A percentile compares a stretch with the other conserved stretches of the same genome.
Evolutionary conservation across 2,888 invertebrate genomes (phyloP).

Genomic region (Hyalella azteca): DNA sequence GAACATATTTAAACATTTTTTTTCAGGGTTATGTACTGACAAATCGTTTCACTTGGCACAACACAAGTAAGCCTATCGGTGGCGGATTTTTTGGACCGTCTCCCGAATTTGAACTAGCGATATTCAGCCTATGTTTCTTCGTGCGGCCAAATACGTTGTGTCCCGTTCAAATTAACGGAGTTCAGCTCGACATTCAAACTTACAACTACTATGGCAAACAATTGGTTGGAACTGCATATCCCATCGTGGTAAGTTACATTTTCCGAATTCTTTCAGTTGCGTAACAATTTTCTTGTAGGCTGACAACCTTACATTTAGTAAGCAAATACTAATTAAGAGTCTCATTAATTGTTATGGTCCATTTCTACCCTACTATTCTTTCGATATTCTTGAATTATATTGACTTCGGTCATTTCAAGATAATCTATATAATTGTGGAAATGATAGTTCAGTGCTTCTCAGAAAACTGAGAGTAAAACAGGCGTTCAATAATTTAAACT

Average conservation of each 20-base stretch:
- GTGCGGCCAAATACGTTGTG: slow-evolving; percentile 16
- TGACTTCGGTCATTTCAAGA: too few relatives aligned
- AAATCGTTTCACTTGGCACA: slow-evolving; percentile 27
- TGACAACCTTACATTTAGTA: too few relatives aligned
- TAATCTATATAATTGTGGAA: too few relatives aligned
- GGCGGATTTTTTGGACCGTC: slow-evolving; percentile 22
- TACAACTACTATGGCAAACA: slow-evolving; percentile 32
- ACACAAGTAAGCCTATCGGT: slow-evolving; percentile 13
- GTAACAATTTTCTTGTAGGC: too few relatives aligned
- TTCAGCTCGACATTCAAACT: slow-evolving; percentile 12
- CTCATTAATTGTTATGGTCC: too few relatives aligned
- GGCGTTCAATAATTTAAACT: too few relatives aligned
- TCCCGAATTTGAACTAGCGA: slow-evolving; percentile 35
- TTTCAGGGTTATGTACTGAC: slow-evolving; percentile 17
- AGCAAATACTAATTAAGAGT: too few relatives aligned
- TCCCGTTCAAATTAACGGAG: slow-evolving; percentile 1
- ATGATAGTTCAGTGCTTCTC: too few relatives aligned
- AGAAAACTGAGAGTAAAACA: too few relatives aligned
- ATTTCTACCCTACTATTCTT: too few relatives aligned
- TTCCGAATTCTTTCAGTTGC: too few relatives aligned
- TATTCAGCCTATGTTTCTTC: slow-evolving; percentile 38
- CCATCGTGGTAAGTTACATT: neutral
- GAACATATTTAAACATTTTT: neutral
- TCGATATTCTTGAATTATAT: too few relatives aligned
- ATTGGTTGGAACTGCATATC: slow-evolving; percentile 32